Evolutionary conservation across 1,140 invertebrate species (phyloP), one percentile per base, ranked within the genome.

Genomic region (Cephus cinctus): DNA sequence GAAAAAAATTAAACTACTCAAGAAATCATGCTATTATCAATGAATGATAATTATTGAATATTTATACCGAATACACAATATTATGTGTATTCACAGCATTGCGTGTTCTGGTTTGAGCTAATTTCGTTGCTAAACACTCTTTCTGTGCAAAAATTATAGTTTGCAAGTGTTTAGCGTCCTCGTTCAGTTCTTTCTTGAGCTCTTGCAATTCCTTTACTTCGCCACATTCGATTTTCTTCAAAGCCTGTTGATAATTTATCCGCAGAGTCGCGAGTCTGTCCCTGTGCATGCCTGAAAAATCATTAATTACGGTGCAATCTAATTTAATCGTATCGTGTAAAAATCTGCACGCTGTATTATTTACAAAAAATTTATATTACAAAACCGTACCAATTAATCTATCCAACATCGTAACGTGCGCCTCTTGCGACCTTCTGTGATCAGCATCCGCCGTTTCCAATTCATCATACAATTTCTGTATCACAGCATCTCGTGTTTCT

Each of bases 381-480:
- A 18, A 52, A 47, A 39, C 39, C 21, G 3, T 20, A 88, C 86
- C 78, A 42, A 89, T 80, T 55, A 88, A 81, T 56, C 81, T 73
- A 53, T 84, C 80, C 12, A 90, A 80, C 30, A 79, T 82, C 46
- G 83, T 80, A 23, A 86, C 83, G 58, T 90, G 87, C 0, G 82
- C 78, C 52, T 86, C 82, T 56, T 86, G 83, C 25, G 83, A 80
- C 20, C 80, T 67, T 6, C 76, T 77, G 55, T 90, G 88, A 68
- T 90, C 84, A 9, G 82, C 71, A 65, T 90, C 85, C 0, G 86
- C 80, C 54, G 82, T 78, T 31, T 86, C 78, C 2, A 89, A 73
- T 46, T 87, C 84, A 15, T 73, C 71, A 40, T 86, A 75, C 19
- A 91, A 68, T 16, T 79, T 80, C 5, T 77, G 61, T 31, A 90